Base-by-base conservation (phyloP, 2,113 vertebrate species). In the Apodemus sylvaticus region DNA sequence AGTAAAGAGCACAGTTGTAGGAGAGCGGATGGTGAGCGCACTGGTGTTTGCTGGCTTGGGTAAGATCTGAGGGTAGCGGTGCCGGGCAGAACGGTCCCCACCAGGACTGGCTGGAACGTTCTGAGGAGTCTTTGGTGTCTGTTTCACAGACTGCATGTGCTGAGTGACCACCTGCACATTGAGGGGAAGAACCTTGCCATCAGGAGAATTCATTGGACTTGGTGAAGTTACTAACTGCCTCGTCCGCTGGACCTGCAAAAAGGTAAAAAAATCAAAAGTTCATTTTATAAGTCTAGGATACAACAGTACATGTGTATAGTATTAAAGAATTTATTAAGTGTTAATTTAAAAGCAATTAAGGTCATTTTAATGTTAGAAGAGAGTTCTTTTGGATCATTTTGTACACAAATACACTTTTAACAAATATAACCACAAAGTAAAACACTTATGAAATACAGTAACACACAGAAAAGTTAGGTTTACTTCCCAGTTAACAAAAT, bases 91-190 rank as follows among this genome's bases (percentile, higher is more conserved):
- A 96, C 99, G 99, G 95, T 99, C 99, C 26, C 99, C 99, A 8
- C 98, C 98, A 0, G 99, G 99, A 97, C 99, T 99, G 93, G 99
- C 98, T 0, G 99, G 98, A 91, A 99, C 97, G 0, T 99, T 99
- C 98, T 99, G 99, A 45, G 99, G 98, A 68, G 99, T 99, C 98
- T 99, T 99, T 97, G 99, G 99, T 96, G 98, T 99, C 98, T 99
- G 99, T 97, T 99, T 99, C 97, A 99, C 98, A 95, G 99, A 98
- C 98, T 99, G 99, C 98, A 99, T 99, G 78, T 99, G 98, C 98
- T 99, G 99, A 87, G 99, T 99, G 98, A 99, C 99, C 98, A 99
- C 99, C 96, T 99, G 99, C 96, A 99, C 99, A 1, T 99, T 99
- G 91, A 99, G 98, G 0, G 99, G 99, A 93, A 99, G 98, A 95